Evolutionary conservation across 2,797 vertebrate species (phyloP).

Genomic region (Sebastes aleutianus): DNA sequence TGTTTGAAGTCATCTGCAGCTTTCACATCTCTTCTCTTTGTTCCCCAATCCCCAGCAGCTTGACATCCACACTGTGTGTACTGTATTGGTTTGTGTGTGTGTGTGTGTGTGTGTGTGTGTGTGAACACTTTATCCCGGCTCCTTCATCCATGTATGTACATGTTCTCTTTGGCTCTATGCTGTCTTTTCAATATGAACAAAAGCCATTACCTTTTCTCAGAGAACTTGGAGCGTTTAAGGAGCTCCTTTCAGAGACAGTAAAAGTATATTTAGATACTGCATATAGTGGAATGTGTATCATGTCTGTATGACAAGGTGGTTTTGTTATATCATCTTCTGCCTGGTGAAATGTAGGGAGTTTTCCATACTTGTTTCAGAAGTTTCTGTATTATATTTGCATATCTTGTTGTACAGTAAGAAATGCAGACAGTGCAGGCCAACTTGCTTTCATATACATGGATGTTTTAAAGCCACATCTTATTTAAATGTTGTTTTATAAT

Average conservation of each 20-base stretch:
- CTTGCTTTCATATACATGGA: not conserved
- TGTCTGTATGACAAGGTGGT: not conserved
- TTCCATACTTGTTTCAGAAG: not conserved
- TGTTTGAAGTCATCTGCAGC: constrained; percentile 64
- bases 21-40: constrained; percentile 56
- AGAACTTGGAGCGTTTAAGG: not conserved
- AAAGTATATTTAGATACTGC: not conserved
- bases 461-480: not conserved
- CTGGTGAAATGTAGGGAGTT: not conserved
- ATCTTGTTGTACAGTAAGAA: not conserved
- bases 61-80: constrained; percentile 20
- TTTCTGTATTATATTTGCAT: not conserved
- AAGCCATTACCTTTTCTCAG: not conserved
- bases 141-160: not conserved
- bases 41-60: constrained; percentile 42
- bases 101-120: not conserved
- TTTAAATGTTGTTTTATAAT: not conserved
- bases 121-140: not conserved
- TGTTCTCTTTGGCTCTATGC: not conserved
- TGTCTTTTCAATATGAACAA: not conserved
- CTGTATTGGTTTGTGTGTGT: not conserved
- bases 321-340: not conserved
- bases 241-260: not conserved
- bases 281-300: not conserved
- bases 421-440: not conserved